Percentiles rank a stretch among this genome's conserved stretches.
Conservation (phyloP, 2,113 vertebrate genomes). For the Isurus oxyrinchus region DNA sequence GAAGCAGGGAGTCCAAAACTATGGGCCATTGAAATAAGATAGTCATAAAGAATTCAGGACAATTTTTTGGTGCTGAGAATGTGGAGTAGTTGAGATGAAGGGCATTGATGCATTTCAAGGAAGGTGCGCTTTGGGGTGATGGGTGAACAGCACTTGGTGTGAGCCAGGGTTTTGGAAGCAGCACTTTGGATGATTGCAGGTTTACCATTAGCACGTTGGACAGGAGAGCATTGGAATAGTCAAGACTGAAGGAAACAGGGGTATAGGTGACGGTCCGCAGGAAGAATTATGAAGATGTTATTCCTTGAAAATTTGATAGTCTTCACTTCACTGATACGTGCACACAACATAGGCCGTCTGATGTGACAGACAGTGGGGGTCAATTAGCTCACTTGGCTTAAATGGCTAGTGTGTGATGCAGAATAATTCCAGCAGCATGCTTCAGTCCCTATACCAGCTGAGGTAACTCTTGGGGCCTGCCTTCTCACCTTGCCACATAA, state of each 20-base stretch:
- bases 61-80: background rate
- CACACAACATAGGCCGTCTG: too few relatives aligned
- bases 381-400: background rate
- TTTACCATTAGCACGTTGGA: background rate
- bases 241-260: background rate
- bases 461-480: background rate
- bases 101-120: background rate
- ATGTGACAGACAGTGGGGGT: background rate
- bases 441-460: background rate
- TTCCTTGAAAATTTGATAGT: background rate
- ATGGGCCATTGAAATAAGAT: background rate
- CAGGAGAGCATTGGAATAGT: background rate
- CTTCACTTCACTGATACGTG: background rate
- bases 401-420: background rate
- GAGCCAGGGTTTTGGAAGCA: background rate
- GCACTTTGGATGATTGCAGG: background rate
- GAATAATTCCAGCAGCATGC: background rate
- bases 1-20: too few relatives aligned
- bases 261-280: background rate
- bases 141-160: background rate
- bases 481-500: background rate
- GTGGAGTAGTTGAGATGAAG: background rate
- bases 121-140: background rate
- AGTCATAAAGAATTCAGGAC: background rate
- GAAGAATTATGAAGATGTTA: background rate